These are phyloP conservation scores for Trissolcus basalis DNA, from an alignment of 1,140 invertebrate species.

Conservation along the genomic window DNA sequence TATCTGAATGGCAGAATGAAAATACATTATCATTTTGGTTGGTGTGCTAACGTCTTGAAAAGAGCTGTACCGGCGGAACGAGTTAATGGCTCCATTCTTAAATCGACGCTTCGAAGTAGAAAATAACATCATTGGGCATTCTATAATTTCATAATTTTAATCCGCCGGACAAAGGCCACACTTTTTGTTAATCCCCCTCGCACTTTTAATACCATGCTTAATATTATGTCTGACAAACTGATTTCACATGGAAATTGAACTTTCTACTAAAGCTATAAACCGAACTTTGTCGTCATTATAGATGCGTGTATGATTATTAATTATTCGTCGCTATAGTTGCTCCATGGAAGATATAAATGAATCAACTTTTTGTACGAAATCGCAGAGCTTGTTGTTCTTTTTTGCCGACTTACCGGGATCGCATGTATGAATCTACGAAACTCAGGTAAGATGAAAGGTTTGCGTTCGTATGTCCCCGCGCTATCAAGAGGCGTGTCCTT, in stretches of 20 bases:
- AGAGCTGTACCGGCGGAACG: conserved; percentile 40
- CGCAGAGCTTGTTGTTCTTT: no score
- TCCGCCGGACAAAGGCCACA: not conserved
- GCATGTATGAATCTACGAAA: conserved; percentile 25
- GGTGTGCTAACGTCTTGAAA: conserved; percentile 22
- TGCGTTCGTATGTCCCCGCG: conserved; percentile 36
- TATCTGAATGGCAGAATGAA: conserved; percentile 45
- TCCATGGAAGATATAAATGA: no score
- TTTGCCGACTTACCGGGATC: conserved; percentile 4
- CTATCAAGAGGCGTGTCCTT: conserved; percentile 53
- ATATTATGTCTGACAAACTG: no score
- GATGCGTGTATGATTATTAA: no score
- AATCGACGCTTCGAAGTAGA: conserved; percentile 19
- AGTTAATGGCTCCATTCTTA: conserved; percentile 45
- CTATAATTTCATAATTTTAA: conserved; percentile 21
- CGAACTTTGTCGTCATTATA: no score
- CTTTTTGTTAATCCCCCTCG: no score
- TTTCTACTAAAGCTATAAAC: no score
- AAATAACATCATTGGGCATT: conserved; percentile 29
- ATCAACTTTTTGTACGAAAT: no score
- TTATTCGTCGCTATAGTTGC: no score
- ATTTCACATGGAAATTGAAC: no score
- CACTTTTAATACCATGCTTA: no score
- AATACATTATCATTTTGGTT: conserved; percentile 51
- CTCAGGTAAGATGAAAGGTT: conserved; percentile 41